Evolutionary conservation across 2,797 vertebrate species (phyloP).

Genomic region (Eidolon dupreanum): DNA sequence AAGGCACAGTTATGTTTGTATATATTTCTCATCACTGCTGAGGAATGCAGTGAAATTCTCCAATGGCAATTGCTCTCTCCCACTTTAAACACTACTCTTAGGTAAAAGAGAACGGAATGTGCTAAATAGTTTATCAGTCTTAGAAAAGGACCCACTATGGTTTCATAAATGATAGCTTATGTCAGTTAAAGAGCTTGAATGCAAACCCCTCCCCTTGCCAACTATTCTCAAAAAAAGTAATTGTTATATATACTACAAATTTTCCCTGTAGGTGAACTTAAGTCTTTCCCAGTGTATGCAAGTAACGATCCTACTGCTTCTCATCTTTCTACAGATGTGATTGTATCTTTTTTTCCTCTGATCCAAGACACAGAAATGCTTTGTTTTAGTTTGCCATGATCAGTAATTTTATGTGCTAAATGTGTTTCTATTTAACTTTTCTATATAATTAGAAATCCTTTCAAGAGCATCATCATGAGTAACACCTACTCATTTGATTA

Average conservation of each 20-base stretch:
- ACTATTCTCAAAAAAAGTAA: background rate
- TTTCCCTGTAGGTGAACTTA: background rate
- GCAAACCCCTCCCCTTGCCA: background rate
- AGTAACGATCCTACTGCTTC: background rate
- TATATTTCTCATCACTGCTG: background rate
- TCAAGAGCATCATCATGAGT: background rate
- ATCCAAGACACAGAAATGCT: background rate
- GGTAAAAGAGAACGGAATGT: background rate
- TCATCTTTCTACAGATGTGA: background rate
- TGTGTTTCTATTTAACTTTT: background rate
- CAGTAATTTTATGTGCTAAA: background rate
- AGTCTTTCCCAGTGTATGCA: background rate
- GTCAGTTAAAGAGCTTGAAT: background rate
- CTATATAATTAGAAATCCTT: background rate
- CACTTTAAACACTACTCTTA: no score
- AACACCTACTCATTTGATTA: background rate
- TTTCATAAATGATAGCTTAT: background rate
- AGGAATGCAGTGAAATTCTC: background rate
- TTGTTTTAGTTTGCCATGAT: background rate
- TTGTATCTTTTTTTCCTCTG: background rate
- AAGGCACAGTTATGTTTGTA: background rate
- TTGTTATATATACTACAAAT: background rate
- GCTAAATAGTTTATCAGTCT: background rate
- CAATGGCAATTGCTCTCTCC: no score
- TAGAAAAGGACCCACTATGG: background rate